phyloP scores from a whole-genome alignment of 2,113 vertebrate species.

The Saccopteryx bilineata region DNA sequence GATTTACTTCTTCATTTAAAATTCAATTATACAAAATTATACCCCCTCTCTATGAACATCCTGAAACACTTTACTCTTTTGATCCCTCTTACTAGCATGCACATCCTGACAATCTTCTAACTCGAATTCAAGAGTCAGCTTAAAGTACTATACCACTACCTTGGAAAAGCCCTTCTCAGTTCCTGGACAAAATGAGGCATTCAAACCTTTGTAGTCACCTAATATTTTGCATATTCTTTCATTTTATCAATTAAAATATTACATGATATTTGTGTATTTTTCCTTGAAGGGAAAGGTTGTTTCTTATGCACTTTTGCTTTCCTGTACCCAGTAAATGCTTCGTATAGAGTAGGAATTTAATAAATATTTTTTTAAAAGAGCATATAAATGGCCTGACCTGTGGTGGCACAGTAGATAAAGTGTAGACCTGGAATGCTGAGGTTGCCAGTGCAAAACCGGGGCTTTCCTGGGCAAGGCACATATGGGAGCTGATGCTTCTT shows the following conservation, averaged over 20 bases:
- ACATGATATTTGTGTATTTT: not conserved
- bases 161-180: not conserved
- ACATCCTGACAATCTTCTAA: not conserved
- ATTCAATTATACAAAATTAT: not conserved
- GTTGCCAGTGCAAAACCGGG: too few relatives aligned
- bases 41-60: not conserved
- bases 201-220: not conserved
- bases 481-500: too few relatives aligned
- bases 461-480: too few relatives aligned
- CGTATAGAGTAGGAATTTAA: not conserved
- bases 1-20: constrained; percentile 32
- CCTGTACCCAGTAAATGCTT: not conserved
- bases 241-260: not conserved
- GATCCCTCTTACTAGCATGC: not conserved
- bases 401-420: too few relatives aligned
- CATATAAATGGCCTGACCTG: not conserved
- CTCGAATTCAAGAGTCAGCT: not conserved
- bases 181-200: not conserved
- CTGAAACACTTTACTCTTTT: not conserved
- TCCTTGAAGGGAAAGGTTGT: not conserved
- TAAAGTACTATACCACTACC: not conserved
- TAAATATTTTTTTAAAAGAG: constrained; percentile 29
- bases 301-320: not conserved
- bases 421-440: too few relatives aligned
- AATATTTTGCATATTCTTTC: not conserved